Percentiles rank a stretch among this genome's conserved stretches.
phyloP scores from a whole-genome alignment of 2,113 vertebrate species.

The Illadopsis cleaveri region DNA sequence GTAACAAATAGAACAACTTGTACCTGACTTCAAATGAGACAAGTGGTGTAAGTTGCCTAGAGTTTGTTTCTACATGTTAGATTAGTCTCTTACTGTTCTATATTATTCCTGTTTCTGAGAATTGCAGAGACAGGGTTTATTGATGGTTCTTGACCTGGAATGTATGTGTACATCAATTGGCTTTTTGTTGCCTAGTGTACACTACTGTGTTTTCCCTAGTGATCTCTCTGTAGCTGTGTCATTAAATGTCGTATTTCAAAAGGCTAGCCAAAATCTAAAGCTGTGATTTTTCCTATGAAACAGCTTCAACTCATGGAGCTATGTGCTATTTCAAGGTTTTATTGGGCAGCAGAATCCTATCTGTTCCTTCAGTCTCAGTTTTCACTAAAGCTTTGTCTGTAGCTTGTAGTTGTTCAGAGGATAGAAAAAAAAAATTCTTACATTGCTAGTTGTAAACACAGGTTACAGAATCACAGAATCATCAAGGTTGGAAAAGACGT shows the following conservation, averaged over 20 bases:
- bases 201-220: neutral
- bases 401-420: neutral
- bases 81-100: neutral
- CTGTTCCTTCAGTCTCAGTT: neutral
- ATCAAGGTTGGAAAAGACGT: neutral
- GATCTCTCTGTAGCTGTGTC: neutral
- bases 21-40: neutral
- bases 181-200: neutral
- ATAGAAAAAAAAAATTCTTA: neutral
- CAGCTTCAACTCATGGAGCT: neutral
- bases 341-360: neutral
- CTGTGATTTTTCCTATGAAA: neutral
- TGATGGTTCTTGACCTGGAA: neutral
- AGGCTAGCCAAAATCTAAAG: neutral
- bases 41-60: neutral
- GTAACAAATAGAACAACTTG: neutral
- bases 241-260: neutral
- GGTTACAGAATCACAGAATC: neutral
- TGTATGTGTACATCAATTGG: neutral
- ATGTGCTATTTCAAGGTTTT: neutral
- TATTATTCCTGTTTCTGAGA: neutral
- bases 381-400: neutral
- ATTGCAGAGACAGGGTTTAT: neutral
- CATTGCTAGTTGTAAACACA: neutral
- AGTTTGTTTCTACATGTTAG: neutral